Percentiles rank a stretch among this genome's conserved stretches.
These are phyloP conservation scores for Actinia tenebrosa DNA, from an alignment of 64 coral and sea anemone species.

Conservation along the genomic window DNA sequence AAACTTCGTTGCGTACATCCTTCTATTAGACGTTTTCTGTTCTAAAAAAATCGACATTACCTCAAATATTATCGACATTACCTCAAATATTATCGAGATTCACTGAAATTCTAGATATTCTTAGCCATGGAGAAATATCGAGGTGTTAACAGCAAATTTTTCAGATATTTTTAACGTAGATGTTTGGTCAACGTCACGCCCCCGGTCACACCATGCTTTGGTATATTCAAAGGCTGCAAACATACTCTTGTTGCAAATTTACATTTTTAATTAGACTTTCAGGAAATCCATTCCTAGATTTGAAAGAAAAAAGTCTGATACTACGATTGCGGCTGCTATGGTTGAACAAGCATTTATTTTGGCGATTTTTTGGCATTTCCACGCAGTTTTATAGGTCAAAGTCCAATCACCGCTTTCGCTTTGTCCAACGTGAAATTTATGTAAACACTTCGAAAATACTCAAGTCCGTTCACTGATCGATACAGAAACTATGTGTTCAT, in stretches of 20 bases:
- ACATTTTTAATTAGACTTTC: neutral
- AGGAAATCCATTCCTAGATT: too few species aligned
- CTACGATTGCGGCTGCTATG: neutral
- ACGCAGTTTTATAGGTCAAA: neutral
- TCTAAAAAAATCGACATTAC: neutral
- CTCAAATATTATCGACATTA: neutral
- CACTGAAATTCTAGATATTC: neutral
- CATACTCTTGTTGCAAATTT: neutral
- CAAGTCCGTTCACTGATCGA: too few species aligned
- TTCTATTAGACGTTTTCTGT: too few species aligned
- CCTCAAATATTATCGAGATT: neutral
- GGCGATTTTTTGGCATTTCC: neutral
- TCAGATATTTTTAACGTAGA: neutral
- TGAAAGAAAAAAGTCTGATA: neutral
- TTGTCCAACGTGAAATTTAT: too few species aligned
- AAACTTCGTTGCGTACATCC: too few species aligned
- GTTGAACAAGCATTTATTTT: neutral
- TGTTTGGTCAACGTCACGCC: neutral
- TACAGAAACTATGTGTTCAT: too few species aligned
- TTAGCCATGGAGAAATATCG: neutral
- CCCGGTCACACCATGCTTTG: neutral
- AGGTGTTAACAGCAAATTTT: neutral
- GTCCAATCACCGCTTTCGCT: neutral
- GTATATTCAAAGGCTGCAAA: too few species aligned
- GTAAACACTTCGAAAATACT: too few species aligned